Evolutionary conservation across 2,888 invertebrate genomes (phyloP).

Genomic region (Dicranocentrus wangi): DNA sequence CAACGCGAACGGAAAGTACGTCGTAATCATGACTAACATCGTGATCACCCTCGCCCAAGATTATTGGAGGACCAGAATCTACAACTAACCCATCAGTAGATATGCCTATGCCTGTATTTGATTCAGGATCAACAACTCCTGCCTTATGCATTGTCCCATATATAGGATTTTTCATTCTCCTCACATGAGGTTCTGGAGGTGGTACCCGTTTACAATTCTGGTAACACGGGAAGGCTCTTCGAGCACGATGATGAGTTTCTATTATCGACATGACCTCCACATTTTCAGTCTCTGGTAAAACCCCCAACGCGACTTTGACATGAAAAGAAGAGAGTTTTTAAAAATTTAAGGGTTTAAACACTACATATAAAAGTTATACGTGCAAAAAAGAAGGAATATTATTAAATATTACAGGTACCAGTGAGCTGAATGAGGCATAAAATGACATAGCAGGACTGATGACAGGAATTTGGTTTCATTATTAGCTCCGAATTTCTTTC

Average conservation of each 20-base stretch:
- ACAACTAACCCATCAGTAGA: no score
- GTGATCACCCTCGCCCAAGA: no score
- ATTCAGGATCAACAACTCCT: neutral
- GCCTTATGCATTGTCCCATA: slow-evolving; percentile 8
- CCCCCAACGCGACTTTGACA: no score
- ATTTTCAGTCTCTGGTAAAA: neutral
- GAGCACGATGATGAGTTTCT: neutral
- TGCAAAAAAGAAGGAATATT: neutral
- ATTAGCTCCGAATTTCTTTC: no score
- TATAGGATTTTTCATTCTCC: neutral
- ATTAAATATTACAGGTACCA: neutral
- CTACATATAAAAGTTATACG: neutral
- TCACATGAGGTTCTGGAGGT: neutral
- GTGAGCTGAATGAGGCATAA: no score
- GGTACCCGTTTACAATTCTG: slow-evolving; percentile 20
- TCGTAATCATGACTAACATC: no score
- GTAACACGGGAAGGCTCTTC: neutral
- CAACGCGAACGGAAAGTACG: no score
- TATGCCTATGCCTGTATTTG: neutral
- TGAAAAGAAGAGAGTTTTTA: neutral
- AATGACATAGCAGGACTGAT: no score
- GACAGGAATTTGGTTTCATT: no score
- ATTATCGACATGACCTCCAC: neutral
- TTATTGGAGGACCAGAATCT: no score
- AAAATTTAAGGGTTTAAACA: neutral